Conservation (phyloP, 2,888 invertebrate species). For the Leucophenga maculata region DNA sequence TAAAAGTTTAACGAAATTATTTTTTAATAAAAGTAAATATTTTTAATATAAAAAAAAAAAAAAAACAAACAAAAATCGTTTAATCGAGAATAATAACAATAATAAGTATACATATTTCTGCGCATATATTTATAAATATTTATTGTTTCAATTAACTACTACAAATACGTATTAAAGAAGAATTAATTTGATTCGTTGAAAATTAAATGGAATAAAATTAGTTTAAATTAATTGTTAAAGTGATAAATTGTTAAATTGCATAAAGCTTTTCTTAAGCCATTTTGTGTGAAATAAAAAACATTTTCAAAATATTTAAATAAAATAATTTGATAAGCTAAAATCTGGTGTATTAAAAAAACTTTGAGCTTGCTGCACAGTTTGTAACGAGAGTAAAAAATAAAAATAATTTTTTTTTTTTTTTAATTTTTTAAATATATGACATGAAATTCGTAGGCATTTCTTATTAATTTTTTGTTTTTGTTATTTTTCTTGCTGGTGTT, state of each 20-base stretch:
- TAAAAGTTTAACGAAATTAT: background rate
- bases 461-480: background rate
- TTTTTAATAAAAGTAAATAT: background rate
- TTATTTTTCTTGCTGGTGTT: conserved; percentile 5
- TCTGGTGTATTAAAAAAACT: conserved; percentile 7
- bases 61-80: too few relatives aligned
- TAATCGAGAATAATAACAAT: too few relatives aligned
- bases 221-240: background rate
- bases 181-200: conserved; percentile 7
- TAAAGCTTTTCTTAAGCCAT: conserved; percentile 8
- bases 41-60: background rate
- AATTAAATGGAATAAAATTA: conserved; percentile 12
- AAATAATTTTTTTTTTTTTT: too few relatives aligned
- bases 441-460: background rate
- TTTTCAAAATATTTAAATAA: background rate
- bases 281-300: conserved; percentile 3
- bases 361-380: conserved; percentile 3
- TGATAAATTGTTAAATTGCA: conserved; percentile 3
- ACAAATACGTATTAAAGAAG: conserved; percentile 2
- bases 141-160: conserved; percentile 1
- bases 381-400: background rate
- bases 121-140: too few relatives aligned
- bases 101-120: too few relatives aligned
- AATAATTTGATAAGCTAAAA: background rate
- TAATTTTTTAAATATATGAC: background rate